phyloP scores from a whole-genome alignment of 2,113 vertebrate genomes.

The Protomyctophum bolini region DNA sequence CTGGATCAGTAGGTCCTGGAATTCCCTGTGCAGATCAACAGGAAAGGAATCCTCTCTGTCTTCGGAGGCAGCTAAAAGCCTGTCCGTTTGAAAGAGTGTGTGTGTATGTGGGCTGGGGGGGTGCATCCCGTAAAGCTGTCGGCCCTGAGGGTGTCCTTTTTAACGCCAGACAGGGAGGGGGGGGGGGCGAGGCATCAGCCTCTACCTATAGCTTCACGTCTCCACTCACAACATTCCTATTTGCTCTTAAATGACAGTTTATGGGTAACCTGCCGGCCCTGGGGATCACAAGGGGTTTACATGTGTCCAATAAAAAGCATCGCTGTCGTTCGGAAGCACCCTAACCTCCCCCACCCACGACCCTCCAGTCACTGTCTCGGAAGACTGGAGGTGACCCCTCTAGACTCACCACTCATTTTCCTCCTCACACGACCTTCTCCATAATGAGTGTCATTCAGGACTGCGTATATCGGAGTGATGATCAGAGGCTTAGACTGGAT shows the following conservation, averaged over 20 bases:
- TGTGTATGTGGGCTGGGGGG: not conserved
- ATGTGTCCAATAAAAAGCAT: constrained; percentile 66
- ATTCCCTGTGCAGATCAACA: constrained; percentile 63
- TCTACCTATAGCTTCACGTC: constrained; percentile 24
- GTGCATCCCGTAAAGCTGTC: constrained; percentile 67
- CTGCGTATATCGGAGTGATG: not conserved
- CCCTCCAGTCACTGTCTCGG: constrained; percentile 33
- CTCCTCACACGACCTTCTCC: not conserved
- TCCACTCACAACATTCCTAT: constrained; percentile 62
- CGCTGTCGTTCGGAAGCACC: constrained; percentile 60
- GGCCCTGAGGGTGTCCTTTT: constrained; percentile 63
- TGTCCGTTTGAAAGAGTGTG: constrained; percentile 41
- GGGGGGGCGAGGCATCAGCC: constrained; percentile 1
- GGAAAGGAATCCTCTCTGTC: constrained; percentile 58
- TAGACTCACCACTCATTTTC: constrained; percentile 41
- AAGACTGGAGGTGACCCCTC: constrained; percentile 57
- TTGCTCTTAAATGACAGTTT: constrained; percentile 66
- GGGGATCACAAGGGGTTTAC: constrained; percentile 73
- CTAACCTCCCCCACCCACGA: constrained; percentile 31
- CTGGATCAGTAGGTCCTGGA: constrained; percentile 72
- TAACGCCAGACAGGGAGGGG: constrained; percentile 43
- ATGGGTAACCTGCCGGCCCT: constrained; percentile 51
- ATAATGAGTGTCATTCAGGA: not conserved
- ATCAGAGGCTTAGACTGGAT: not conserved
- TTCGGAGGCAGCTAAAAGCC: constrained; percentile 67